phyloP scores from a whole-genome alignment of 2,113 vertebrate genomes.

The Notarius lentiginosus region DNA sequence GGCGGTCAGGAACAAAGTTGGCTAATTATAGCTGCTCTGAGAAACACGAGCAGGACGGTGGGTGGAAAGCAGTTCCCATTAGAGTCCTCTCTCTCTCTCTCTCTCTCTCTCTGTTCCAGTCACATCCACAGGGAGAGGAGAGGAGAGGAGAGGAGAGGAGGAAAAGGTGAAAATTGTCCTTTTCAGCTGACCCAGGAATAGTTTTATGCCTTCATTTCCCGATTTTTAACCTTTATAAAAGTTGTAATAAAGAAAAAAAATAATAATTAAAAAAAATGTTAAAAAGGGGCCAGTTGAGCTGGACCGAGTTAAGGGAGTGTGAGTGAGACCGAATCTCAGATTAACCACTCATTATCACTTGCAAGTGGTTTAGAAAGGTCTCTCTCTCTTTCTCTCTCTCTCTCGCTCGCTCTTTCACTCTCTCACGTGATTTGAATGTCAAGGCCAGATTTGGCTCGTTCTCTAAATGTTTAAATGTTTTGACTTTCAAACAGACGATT shows the following conservation, averaged over 20 bases:
- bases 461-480: conserved; percentile 21
- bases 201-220: not conserved
- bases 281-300: conserved; percentile 12
- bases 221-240: conserved; percentile 23
- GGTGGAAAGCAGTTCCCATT: conserved; percentile 75
- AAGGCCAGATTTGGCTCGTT: conserved; percentile 44
- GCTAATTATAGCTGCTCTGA: conserved; percentile 79
- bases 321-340: conserved; percentile 23
- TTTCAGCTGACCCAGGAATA: conserved; percentile 3
- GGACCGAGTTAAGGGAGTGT: conserved; percentile 14
- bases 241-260: not conserved
- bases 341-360: conserved; percentile 41
- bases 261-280: not conserved
- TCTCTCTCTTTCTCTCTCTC: not conserved
- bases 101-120: not conserved
- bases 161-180: conserved; percentile 26
- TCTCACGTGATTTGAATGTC: conserved; percentile 21
- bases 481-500: conserved; percentile 25
- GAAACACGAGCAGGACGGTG: conserved; percentile 75
- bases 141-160: conserved; percentile 7
- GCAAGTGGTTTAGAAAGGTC: conserved; percentile 27
- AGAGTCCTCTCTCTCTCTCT: conserved; percentile 66
- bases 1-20: conserved; percentile 77
- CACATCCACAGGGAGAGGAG: conserved; percentile 18
- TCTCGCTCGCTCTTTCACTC: conserved; percentile 1